Conservation (phyloP, 2,888 invertebrate species). For the Thelaira solivaga region DNA sequence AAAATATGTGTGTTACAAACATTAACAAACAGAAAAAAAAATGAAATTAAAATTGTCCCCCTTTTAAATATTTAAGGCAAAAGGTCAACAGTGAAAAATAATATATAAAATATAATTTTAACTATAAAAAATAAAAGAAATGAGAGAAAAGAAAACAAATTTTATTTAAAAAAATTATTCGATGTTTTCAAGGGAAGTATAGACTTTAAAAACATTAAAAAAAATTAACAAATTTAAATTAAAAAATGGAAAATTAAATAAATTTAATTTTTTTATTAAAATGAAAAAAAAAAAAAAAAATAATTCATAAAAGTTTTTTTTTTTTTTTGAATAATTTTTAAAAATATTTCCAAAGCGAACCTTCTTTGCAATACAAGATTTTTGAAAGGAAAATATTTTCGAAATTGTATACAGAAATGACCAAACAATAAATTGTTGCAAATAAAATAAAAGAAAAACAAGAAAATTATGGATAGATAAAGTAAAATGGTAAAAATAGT, state of each 20-base stretch:
- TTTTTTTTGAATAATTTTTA: too few species aligned
- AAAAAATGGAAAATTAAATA: too few species aligned
- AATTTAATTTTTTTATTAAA: too few species aligned
- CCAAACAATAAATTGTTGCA: slow-evolving; percentile 3
- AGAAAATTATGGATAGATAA: neutral
- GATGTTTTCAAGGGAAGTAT: too few species aligned
- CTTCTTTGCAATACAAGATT: too few species aligned
- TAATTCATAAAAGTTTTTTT: too few species aligned
- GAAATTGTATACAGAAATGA: neutral
- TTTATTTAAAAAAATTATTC: neutral
- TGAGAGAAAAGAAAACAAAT: neutral
- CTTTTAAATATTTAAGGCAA: slow-evolving; percentile 1
- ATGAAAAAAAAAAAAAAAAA: too few species aligned
- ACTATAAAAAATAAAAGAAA: neutral
- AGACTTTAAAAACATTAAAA: too few species aligned
- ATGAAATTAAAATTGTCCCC: neutral
- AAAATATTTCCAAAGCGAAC: too few species aligned
- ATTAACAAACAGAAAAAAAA: too few species aligned
- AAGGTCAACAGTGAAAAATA: slow-evolving; percentile 18
- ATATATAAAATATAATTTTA: neutral
- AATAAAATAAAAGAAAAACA: neutral
- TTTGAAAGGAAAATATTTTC: neutral
- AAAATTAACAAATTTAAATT: too few species aligned
- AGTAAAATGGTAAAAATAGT: slow-evolving; percentile 29
- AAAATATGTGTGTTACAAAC: too few species aligned